Conservation (phyloP, 1,140 invertebrate genomes). For the Drosophila repletoides region DNA sequence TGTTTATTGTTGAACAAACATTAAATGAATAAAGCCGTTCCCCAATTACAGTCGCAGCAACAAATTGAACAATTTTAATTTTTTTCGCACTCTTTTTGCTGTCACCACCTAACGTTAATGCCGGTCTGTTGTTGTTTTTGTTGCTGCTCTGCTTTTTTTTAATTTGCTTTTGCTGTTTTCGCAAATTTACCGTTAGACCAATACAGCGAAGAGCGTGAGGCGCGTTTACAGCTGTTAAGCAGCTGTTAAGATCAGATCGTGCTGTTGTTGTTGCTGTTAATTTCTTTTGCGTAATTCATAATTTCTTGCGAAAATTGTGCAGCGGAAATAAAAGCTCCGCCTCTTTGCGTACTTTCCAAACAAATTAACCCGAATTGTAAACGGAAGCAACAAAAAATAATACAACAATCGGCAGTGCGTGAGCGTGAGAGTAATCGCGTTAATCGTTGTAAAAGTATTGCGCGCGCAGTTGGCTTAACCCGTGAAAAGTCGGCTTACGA, state of each 20-base stretch:
- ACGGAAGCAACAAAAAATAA: conserved; percentile 51
- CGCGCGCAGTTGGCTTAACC: conserved; percentile 50
- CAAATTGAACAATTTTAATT: conserved; percentile 61
- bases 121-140: background rate
- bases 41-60: conserved; percentile 33
- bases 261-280: conserved; percentile 5
- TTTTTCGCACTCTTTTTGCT: conserved; percentile 63
- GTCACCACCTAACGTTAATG: conserved; percentile 44
- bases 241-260: conserved; percentile 11
- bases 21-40: conserved; percentile 1
- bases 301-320: conserved; percentile 54
- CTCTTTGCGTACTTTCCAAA: conserved; percentile 60
- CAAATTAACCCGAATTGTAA: conserved; percentile 72
- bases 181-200: conserved; percentile 37
- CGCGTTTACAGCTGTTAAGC: background rate
- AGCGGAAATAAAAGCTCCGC: conserved; percentile 56
- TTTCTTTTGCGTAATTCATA: conserved; percentile 40
- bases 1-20: background rate
- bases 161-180: conserved; percentile 33
- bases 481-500: conserved; percentile 68
- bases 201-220: conserved; percentile 6
- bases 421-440: conserved; percentile 3
- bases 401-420: conserved; percentile 29
- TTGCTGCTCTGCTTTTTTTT: conserved; percentile 32
- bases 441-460: background rate